Evolutionary conservation across 2,797 vertebrate genomes (phyloP), one percentile per base, ranked within the genome.

Genomic region (Pelochelys cantorii): DNA sequence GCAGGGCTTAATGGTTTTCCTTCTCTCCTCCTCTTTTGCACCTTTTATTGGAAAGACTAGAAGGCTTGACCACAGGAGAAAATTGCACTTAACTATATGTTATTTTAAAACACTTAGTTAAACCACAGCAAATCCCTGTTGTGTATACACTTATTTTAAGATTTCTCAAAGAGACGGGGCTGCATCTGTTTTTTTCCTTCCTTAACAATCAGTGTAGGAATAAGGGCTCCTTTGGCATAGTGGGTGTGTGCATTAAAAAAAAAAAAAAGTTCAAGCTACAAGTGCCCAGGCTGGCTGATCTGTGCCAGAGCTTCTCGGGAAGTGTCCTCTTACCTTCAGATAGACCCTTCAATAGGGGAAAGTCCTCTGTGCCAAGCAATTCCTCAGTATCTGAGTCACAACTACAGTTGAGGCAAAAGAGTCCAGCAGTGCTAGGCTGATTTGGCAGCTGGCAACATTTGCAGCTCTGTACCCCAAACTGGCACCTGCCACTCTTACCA

Each of bases 391-490:
- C 52, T 52, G 29, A 87, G 17, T 9, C 65, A 74, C 31, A 57
- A 42, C 1, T 31, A 22, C 29, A 59, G 9, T 48, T 10, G 31
- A 86, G 13, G 52, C 37, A 89, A 85, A 91, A 68, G 0, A 0
- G 23, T 56, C 78, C 29, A 6, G 6, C 42, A 86, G 34, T 0
- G 0, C 7, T 42, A 42, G 55, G 77, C 31, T 18, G 54, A 95
- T 71, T 29, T 23, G 68, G 86, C 37, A 75, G 9, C 62, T 77
- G 55, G 34, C 85, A 89, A 83, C 31, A 60, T 8, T n/a, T 23
- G 71, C 22, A 80, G 17, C 12, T 7, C 5, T 17, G 17, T 18
- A 83, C 14, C 1, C 42, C 42, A 29, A 77, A 48, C 13, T 3
- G 48, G 10, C 1, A 55, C 9, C 54, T 48, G 29, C 42, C 83